Evolutionary conservation across 2,888 invertebrate species (phyloP).

Genomic region (Allygus modestus): DNA sequence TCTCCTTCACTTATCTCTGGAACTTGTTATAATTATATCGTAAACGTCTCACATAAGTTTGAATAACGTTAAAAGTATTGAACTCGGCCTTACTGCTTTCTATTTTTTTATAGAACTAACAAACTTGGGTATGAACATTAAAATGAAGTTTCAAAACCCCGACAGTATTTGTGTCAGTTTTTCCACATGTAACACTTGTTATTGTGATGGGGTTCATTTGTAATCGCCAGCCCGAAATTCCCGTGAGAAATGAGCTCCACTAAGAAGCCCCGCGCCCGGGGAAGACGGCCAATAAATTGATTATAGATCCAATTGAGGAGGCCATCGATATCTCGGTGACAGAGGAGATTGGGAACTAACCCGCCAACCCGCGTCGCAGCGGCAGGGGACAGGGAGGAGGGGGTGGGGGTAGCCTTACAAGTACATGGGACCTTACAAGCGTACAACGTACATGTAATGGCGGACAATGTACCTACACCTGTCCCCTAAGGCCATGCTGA

Average conservation of each 20-base stretch:
- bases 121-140: too few relatives aligned
- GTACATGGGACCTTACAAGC: conserved; percentile 22
- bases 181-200: too few relatives aligned
- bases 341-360: conserved; percentile 22
- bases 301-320: conserved; percentile 27
- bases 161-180: too few relatives aligned
- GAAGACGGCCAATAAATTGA: conserved; percentile 35
- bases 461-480: not conserved
- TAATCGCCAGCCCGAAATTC: not conserved
- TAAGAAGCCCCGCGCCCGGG: not conserved
- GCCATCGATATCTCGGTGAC: conserved; percentile 34
- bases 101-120: too few relatives aligned
- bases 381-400: not conserved
- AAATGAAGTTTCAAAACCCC: too few relatives aligned
- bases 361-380: not conserved
- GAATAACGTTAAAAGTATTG: too few relatives aligned
- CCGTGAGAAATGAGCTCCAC: not conserved
- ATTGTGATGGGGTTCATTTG: not conserved
- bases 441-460: not conserved
- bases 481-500: not conserved
- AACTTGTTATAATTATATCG: too few relatives aligned
- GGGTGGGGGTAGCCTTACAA: conserved; percentile 5
- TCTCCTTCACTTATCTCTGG: too few relatives aligned
- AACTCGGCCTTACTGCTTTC: too few relatives aligned
- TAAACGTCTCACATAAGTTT: too few relatives aligned